Conservation (phyloP, 2,888 invertebrate species). For the Platynereis dumerilii region DNA sequence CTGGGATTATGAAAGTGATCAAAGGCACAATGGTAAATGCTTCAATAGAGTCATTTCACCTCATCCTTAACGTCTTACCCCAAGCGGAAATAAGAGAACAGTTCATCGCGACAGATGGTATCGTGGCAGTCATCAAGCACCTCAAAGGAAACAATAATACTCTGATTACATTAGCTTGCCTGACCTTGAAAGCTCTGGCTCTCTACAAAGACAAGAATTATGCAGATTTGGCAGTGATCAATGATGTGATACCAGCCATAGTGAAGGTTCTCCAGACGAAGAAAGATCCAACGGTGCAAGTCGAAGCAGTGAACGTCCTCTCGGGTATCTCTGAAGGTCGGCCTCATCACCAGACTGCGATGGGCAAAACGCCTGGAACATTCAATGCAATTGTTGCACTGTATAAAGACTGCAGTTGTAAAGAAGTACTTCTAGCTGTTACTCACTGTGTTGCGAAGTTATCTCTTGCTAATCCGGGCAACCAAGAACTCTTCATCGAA, state of each 20-base stretch:
- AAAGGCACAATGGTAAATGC: constrained; percentile 47
- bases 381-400: constrained; percentile 62
- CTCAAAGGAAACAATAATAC: constrained; percentile 46
- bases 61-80: constrained; percentile 51
- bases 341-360: constrained; percentile 42
- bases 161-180: constrained; percentile 49
- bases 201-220: constrained; percentile 45
- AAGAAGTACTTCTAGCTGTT: constrained; percentile 49
- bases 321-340: constrained; percentile 50
- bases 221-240: constrained; percentile 49
- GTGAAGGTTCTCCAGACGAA: constrained; percentile 46
- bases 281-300: constrained; percentile 50
- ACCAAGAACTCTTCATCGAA: constrained; percentile 54
- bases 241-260: constrained; percentile 51
- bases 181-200: constrained; percentile 45
- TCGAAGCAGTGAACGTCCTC: constrained; percentile 50
- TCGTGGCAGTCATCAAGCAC: constrained; percentile 45
- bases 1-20: constrained; percentile 53
- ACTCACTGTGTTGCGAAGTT: constrained; percentile 49
- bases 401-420: constrained; percentile 48
- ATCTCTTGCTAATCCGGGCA: constrained; percentile 42
- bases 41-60: constrained; percentile 49
- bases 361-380: constrained; percentile 44
- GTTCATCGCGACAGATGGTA: constrained; percentile 47
- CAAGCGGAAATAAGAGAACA: constrained; percentile 51